Base-by-base conservation (phyloP, 2,888 invertebrate species). In the Yponomeuta malinellus region DNA sequence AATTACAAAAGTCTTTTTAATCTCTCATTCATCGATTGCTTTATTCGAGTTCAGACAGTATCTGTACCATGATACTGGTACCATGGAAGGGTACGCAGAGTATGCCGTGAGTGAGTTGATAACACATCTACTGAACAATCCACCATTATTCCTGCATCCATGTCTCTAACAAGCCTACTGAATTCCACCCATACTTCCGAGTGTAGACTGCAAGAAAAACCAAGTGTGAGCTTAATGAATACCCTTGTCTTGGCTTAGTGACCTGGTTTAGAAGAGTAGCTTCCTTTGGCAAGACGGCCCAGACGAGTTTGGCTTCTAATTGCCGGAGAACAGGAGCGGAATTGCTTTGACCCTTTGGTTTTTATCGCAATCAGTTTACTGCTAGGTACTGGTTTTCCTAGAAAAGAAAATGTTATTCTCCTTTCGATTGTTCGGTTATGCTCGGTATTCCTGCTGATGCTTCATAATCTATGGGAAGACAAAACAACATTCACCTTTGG, bases 131-230 rank as follows among this genome's bases (percentile, higher is more conserved):
- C 33, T 4, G 3, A 33, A 33, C 33, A 33, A 4, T 65, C 65
- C 65, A 65, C 29, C 6, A 31, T 23, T 23, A 23, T 12, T 65
- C 29, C 33, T 31, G 6, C 67, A 23, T 67, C n/a, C 68, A 48
- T 48, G 23, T 43, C 9, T 15, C 6, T 2, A 9, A 68, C 5
- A 33, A 68, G 43, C 68, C 48, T 5, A n/a, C 68, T n/a, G 48
- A 15, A 68, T 68, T 15, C 68, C 68, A 37, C 23, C 68, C 68
- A 68, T 68, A 68, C 23, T 68, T 68, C 43, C 68, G 23, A 37
- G n/a, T 37, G 68, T n/a, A 15, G 43, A 23, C 23, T 68, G 29
- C 6, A 65, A 48, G 43, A 68, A 68, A 68, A 68, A 68, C 43
- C 48, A 48, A 68, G 68, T 68, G 68, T 68, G 23, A 48, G 23